These are phyloP conservation scores for Propithecus coquereli DNA, from an alignment of 2,113 vertebrate genomes.

Conservation along the genomic window DNA sequence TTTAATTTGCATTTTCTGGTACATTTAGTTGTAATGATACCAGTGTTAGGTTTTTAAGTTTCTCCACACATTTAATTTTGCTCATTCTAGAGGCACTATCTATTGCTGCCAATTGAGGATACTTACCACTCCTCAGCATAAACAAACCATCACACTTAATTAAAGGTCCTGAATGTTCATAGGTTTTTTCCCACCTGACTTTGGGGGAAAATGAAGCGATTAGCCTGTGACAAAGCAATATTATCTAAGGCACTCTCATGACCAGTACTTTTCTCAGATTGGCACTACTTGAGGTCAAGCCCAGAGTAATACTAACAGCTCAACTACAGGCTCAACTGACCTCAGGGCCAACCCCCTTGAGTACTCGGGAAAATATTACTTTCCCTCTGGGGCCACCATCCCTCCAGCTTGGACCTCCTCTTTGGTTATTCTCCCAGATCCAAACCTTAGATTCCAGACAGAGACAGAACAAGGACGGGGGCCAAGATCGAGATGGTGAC, in stretches of 20 bases:
- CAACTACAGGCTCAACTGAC: not conserved
- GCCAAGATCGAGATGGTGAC: not conserved
- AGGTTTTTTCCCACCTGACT: not conserved
- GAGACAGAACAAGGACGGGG: not conserved
- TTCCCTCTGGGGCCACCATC: not conserved
- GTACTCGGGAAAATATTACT: not conserved
- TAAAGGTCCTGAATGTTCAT: not conserved
- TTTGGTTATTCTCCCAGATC: slow-evolving; percentile 1
- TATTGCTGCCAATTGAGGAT: slow-evolving; percentile 23
- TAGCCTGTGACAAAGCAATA: not conserved
- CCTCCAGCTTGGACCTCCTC: not conserved
- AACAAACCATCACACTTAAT: slow-evolving; percentile 10
- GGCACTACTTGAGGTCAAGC: not conserved
- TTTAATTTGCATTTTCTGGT: slow-evolving; percentile 51
- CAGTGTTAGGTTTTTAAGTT: slow-evolving; percentile 16
- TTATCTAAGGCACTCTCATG: not conserved
- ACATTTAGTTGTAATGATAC: slow-evolving; percentile 31
- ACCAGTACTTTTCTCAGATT: not conserved
- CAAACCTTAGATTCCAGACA: not conserved
- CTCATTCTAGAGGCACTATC: slow-evolving; percentile 9
- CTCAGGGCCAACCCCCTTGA: not conserved
- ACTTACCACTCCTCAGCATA: not conserved
- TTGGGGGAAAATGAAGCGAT: not conserved
- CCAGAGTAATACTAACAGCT: not conserved
- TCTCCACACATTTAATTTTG: not conserved